Evolutionary conservation across 2,113 vertebrate genomes (phyloP).

Genomic region (Chaetops frenatus): DNA sequence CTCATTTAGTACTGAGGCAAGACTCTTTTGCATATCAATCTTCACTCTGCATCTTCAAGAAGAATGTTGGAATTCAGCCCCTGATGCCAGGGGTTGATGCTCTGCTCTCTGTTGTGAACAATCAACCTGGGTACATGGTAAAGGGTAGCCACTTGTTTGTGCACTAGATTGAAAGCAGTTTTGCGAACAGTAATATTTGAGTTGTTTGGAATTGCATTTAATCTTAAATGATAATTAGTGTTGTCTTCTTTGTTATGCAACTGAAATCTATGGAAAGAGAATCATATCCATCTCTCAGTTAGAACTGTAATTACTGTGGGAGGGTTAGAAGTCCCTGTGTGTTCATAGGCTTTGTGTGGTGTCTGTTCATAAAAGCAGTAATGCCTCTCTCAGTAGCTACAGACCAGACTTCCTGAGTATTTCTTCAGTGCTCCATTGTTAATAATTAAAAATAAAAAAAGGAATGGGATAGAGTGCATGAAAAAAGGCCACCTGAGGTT

Average conservation of each 20-base stretch:
- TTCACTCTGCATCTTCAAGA: not conserved
- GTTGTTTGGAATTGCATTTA: not conserved
- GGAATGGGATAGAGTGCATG: not conserved
- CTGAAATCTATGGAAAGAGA: not conserved
- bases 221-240: not conserved
- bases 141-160: not conserved
- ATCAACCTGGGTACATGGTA: not conserved
- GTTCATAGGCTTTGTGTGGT: not conserved
- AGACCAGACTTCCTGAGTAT: not conserved
- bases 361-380: not conserved
- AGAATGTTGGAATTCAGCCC: not conserved
- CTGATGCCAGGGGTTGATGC: not conserved
- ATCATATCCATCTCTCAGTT: not conserved
- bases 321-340: not conserved
- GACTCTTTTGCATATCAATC: not conserved
- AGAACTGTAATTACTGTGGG: conserved; percentile 1
- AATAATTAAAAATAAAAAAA: not conserved
- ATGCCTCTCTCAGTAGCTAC: not conserved
- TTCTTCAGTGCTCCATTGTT: not conserved
- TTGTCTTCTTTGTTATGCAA: not conserved
- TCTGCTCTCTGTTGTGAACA: not conserved
- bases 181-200: not conserved
- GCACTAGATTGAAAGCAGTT: not conserved
- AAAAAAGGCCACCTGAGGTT: not conserved
- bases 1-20: not conserved